These are phyloP conservation scores for Spilogale gracilis DNA, from an alignment of 2,113 vertebrate genomes.

Conservation along the genomic window DNA sequence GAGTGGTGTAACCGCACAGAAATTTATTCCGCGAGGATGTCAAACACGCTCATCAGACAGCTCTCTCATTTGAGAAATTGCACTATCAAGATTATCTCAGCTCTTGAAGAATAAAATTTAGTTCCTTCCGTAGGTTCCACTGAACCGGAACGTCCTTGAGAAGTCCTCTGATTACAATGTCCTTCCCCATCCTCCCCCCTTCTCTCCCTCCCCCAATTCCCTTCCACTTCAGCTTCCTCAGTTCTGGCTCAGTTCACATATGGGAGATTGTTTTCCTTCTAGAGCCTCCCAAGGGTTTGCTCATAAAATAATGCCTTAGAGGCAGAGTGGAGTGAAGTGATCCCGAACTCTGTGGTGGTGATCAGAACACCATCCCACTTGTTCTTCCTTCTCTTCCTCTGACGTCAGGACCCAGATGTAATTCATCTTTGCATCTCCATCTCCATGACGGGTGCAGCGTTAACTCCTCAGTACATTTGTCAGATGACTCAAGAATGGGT, in stretches of 20 bases:
- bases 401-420: not conserved
- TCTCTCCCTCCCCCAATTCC: no score
- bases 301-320: not conserved
- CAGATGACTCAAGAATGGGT: not conserved
- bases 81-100: not conserved
- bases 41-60: not conserved
- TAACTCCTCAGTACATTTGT: not conserved
- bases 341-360: not conserved
- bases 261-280: not conserved
- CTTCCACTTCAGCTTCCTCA: constrained; percentile 8
- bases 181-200: not conserved
- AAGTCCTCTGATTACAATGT: not conserved
- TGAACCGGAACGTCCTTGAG: not conserved
- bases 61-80: not conserved
- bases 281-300: not conserved
- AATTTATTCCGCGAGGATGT: not conserved
- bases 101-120: constrained; percentile 8
- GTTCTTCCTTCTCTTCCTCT: not conserved
- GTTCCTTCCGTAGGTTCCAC: not conserved
- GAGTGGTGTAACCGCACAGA: not conserved
- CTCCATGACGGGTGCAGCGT: not conserved
- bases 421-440: not conserved
- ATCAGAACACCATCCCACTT: not conserved
- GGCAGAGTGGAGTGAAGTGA: not conserved
- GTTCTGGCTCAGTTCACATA: not conserved